These are phyloP conservation scores for Epizoanthus scotinus DNA, from an alignment of 92 coral and sea anemone species.

Conservation along the genomic window DNA sequence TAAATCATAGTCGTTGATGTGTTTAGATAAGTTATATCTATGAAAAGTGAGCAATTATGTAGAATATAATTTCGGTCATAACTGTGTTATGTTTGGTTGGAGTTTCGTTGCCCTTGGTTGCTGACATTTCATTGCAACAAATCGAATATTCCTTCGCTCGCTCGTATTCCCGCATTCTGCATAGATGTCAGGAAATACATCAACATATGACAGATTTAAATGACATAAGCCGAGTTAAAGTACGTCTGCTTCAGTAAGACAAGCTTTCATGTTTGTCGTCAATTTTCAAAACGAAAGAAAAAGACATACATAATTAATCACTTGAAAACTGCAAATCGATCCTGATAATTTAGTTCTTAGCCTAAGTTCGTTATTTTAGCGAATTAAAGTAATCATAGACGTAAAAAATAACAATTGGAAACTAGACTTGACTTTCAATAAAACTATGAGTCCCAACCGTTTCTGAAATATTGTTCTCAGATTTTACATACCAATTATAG, in stretches of 20 bases:
- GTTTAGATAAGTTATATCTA: too few relatives aligned
- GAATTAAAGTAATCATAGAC: background rate
- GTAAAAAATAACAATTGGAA: background rate
- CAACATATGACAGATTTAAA: too few relatives aligned
- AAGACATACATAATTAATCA: background rate
- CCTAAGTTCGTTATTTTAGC: background rate
- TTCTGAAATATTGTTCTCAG: background rate
- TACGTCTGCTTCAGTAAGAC: background rate
- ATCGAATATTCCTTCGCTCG: too few relatives aligned
- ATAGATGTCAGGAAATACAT: too few relatives aligned
- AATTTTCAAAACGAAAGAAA: background rate
- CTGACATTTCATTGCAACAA: too few relatives aligned
- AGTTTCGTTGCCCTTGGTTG: too few relatives aligned
- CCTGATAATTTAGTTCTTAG: conserved; percentile 1
- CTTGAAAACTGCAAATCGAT: background rate
- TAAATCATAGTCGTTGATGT: too few relatives aligned
- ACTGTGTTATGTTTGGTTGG: too few relatives aligned
- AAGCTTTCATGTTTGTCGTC: background rate
- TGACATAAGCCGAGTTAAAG: too few relatives aligned
- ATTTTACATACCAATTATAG: background rate
- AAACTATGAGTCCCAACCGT: background rate
- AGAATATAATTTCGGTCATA: too few relatives aligned
- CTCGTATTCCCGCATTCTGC: too few relatives aligned
- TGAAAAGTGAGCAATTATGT: too few relatives aligned
- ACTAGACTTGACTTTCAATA: background rate